These are phyloP conservation scores for Oxyruncus cristatus DNA, from an alignment of 2,113 vertebrate genomes.

Conservation along the genomic window DNA sequence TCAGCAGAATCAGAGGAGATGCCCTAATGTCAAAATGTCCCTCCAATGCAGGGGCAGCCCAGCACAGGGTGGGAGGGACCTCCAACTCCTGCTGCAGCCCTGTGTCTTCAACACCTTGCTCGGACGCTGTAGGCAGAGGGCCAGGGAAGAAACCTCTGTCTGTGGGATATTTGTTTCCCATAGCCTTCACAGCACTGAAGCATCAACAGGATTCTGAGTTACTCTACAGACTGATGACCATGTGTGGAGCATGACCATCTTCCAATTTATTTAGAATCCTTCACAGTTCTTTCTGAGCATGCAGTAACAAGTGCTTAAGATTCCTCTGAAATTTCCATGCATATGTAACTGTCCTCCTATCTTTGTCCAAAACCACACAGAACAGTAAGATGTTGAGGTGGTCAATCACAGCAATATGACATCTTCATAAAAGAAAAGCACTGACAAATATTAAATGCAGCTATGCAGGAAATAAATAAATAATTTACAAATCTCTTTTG, in stretches of 20 bases:
- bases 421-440: not conserved
- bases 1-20: not conserved
- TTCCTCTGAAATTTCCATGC: not conserved
- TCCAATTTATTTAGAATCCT: not conserved
- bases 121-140: not conserved
- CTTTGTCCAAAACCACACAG: not conserved
- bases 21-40: not conserved
- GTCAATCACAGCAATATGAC: not conserved
- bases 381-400: not conserved
- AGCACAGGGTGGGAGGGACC: not conserved
- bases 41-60: not conserved
- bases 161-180: not conserved
- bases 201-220: not conserved
- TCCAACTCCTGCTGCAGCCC: not conserved
- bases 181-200: not conserved
- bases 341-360: fast-evolving
- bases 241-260: not conserved
- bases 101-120: fast-evolving
- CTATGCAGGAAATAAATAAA: constrained; percentile 27
- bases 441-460: not conserved
- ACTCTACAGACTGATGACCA: not conserved
- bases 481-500: constrained; percentile 14
- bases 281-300: not conserved
- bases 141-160: not conserved
- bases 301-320: not conserved